Evolutionary conservation across 2,888 invertebrate species (phyloP), one percentile per base, ranked within the genome.

Genomic region (Ethmia dodecea): DNA sequence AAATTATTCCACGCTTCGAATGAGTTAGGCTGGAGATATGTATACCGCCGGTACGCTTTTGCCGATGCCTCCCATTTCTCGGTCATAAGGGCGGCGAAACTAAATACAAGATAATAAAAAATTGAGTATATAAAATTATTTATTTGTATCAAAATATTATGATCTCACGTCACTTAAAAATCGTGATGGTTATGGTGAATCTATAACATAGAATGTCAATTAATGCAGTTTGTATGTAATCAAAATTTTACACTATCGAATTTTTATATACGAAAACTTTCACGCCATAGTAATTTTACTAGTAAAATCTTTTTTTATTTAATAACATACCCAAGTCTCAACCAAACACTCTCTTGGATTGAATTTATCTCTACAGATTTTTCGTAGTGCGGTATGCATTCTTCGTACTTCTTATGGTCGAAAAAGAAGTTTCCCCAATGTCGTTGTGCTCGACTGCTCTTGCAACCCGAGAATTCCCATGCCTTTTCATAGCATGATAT

Each of bases 1-100:
- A 99, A 84, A 73, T 99, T 99, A 75, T 97, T 99, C 99, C 99
- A 99, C 0, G 97, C 97, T 77, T 99, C 98, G 70, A 96, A 98
- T 35, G 94, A 94, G 75, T 93, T 84, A 0, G 92, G 93, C 54
- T 98, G 97, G n/a, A 98, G 81, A 47, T 90, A 90, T 10, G 96
- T 95, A 65, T 96, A 97, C 31, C 92, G 89, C 28, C 95, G 89
- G 70, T 98, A 98, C 0, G 96, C 95, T 15, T 89, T 91, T 0
- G 94, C 95, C 0, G 96, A 94, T 8, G 91, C 61, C 52, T 93
- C 92, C 94, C 95, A 96, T 41, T 93, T 89, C 63, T 95, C 93
- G 0, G 88, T 81, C 60, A 89, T 87, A 36, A 98, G 88, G 1
- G 95, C 94, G 1, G 96, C 93, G 75, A 90, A 98, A 31, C 13